phyloP scores from a whole-genome alignment of 2,113 vertebrate genomes.

The Ginglymostoma cirratum region DNA sequence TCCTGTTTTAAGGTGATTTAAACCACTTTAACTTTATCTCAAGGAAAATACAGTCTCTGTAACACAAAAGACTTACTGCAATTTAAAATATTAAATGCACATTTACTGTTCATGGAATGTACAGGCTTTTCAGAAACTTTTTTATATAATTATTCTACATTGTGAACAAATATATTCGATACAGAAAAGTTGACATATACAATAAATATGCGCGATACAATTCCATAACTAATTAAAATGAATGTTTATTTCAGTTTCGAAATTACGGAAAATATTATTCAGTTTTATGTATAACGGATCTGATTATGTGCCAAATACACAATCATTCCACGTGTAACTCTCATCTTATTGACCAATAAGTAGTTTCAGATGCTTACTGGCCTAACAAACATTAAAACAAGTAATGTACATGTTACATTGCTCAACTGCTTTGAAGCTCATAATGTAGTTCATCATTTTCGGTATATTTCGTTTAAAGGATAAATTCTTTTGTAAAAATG shows the following conservation, averaged over 20 bases:
- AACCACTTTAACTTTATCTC: background rate
- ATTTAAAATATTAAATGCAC: conserved; percentile 10
- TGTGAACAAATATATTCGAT: conserved; percentile 2
- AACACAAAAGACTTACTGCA: background rate
- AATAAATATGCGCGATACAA: background rate
- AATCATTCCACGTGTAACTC: background rate
- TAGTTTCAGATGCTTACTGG: background rate
- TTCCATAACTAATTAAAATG: background rate
- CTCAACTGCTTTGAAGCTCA: background rate
- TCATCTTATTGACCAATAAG: background rate
- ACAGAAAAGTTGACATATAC: conserved; percentile 21
- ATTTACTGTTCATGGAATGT: conserved; percentile 34
- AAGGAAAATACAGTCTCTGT: background rate
- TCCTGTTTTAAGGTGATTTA: background rate
- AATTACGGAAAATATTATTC: background rate
- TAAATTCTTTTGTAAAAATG: conserved; percentile 10
- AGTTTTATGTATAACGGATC: background rate
- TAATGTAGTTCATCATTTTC: background rate
- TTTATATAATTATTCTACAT: background rate
- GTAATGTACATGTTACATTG: background rate
- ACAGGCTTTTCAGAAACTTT: background rate
- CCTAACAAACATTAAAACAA: background rate
- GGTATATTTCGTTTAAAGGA: background rate
- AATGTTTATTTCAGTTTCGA: conserved; percentile 29
- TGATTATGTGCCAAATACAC: background rate